phyloP scores from a whole-genome alignment of 2,888 invertebrate genomes.

The Oxyteleia sp. region DNA sequence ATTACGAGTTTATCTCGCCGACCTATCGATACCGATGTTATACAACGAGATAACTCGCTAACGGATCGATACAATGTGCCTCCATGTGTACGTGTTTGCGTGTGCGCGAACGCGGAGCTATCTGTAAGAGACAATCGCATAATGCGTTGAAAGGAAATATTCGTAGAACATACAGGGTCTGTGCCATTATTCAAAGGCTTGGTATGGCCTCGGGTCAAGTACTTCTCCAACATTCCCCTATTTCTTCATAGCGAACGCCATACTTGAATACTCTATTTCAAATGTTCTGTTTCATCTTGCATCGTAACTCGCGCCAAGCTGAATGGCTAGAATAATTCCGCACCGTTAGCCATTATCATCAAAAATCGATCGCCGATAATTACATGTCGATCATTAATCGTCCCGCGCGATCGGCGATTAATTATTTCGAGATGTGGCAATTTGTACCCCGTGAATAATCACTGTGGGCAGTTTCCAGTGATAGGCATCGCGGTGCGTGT shows the following conservation, averaged over 20 bases:
- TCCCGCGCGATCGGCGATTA: conserved; percentile 33
- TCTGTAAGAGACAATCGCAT: conserved; percentile 68
- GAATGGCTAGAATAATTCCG: conserved; percentile 36
- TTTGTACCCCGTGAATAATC: conserved; percentile 46
- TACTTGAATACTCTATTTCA: conserved; percentile 61
- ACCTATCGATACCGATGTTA: conserved; percentile 74
- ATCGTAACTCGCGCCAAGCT: conserved; percentile 15
- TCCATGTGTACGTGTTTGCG: conserved; percentile 16
- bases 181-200: conserved; percentile 71
- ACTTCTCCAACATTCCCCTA: conserved; percentile 65
- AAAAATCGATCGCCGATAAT: conserved; percentile 48
- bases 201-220: conserved; percentile 67
- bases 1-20: conserved; percentile 72
- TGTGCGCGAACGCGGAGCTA: conserved; percentile 34
- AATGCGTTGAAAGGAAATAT: conserved; percentile 73
- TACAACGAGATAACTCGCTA: conserved; percentile 74
- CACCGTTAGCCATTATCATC: conserved; percentile 45
- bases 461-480: conserved; percentile 10
- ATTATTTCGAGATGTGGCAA: conserved; percentile 41
- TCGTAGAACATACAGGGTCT: conserved; percentile 57
- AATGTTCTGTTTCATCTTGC: conserved; percentile 59
- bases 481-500: conserved; percentile 41
- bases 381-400: conserved; percentile 47
- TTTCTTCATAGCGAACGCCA: conserved; percentile 47
- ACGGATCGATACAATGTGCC: conserved; percentile 62